These are phyloP conservation scores for Pao palembangensis DNA, from an alignment of 2,113 vertebrate species.

Conservation along the genomic window DNA sequence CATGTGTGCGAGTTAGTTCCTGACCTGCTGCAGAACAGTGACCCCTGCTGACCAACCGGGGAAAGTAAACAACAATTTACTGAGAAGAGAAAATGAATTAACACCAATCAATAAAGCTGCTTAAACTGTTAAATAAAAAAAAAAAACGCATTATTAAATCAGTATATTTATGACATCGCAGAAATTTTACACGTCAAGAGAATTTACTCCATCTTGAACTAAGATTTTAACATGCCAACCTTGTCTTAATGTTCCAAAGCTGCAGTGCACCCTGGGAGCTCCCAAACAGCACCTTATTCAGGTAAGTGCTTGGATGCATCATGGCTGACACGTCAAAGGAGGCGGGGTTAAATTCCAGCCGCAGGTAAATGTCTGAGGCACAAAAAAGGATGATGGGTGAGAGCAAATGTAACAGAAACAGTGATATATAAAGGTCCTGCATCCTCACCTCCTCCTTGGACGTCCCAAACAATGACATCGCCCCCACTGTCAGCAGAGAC, in stretches of 20 bases:
- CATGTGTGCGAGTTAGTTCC: not conserved
- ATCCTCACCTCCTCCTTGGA: constrained; percentile 65
- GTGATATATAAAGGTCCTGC: not conserved
- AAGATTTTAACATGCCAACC: constrained; percentile 62
- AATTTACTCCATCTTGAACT: not conserved
- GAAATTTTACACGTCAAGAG: not conserved
- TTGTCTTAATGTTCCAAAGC: constrained; percentile 96
- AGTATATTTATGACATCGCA: not conserved
- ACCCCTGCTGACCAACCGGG: constrained; percentile 85
- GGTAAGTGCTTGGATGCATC: constrained; percentile 93
- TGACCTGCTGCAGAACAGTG: constrained; percentile 73
- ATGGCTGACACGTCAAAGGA: constrained; percentile 85
- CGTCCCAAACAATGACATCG: constrained; percentile 88
- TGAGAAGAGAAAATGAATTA: constrained; percentile 48
- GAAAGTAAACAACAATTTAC: constrained; percentile 89
- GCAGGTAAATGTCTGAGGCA: constrained; percentile 84
- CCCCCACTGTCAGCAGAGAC: constrained; percentile 87
- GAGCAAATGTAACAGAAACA: not conserved
- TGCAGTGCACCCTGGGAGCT: constrained; percentile 91
- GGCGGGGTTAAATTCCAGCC: constrained; percentile 82
- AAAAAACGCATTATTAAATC: no score
- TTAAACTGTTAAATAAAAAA: not conserved
- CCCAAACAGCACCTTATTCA: constrained; percentile 96
- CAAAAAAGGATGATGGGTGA: constrained; percentile 40
- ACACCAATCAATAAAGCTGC: not conserved